Percentiles rank a stretch among this genome's conserved stretches.
These are phyloP conservation scores for Podarcis siculus DNA, from an alignment of 2,797 vertebrate species.

Conservation along the genomic window DNA sequence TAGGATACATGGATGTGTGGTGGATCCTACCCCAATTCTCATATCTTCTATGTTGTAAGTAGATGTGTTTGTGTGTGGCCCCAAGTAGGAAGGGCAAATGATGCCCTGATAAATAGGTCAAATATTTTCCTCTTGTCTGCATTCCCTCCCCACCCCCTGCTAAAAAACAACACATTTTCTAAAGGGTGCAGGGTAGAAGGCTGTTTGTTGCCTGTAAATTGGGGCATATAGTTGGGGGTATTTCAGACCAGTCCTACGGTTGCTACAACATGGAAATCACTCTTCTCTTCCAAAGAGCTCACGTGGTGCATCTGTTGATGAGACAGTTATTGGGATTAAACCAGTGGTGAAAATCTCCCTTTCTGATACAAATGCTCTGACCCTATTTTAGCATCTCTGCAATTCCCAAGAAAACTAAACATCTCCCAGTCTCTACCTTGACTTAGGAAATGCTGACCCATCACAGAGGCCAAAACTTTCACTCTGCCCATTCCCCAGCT, in stretches of 20 bases:
- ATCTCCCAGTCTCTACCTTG: too few relatives aligned
- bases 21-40: not conserved
- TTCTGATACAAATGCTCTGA: too few relatives aligned
- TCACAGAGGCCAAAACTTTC: too few relatives aligned
- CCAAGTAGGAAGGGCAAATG: not conserved
- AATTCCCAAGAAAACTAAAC: too few relatives aligned
- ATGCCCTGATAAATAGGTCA: not conserved
- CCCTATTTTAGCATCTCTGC: too few relatives aligned
- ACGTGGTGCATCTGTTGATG: not conserved
- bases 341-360: too few relatives aligned
- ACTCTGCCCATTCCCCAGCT: too few relatives aligned
- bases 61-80: not conserved
- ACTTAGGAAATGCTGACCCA: too few relatives aligned
- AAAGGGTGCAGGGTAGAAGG: not conserved
- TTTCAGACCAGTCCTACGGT: not conserved
- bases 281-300: too few relatives aligned
- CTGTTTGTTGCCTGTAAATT: not conserved
- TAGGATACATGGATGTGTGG: not conserved
- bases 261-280: not conserved
- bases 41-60: not conserved
- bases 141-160: not conserved
- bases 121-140: not conserved
- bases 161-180: not conserved
- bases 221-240: too few relatives aligned
- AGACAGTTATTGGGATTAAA: not conserved